A percentile compares a stretch with the other conserved stretches of the same genome.
Conservation (phyloP, 2,797 vertebrate genomes). For the Hephaestus fuliginosus region DNA sequence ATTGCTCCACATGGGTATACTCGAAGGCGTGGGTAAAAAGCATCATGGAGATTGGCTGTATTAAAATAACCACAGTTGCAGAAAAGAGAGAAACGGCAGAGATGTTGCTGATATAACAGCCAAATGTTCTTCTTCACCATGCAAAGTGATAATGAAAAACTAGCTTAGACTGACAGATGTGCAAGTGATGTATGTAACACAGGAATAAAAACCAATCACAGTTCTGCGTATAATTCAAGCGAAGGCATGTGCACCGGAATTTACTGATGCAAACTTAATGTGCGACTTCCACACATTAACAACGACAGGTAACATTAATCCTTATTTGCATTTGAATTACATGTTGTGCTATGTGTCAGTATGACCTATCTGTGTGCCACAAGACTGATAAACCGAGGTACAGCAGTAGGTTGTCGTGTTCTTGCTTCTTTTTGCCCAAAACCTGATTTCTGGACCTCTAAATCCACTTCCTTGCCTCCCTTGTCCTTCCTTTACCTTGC, state of each 20-base stretch:
- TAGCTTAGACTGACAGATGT: not conserved
- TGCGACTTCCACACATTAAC: not conserved
- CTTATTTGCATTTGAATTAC: slow-evolving; percentile 12
- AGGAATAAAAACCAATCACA: not conserved
- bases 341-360: not conserved
- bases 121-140: not conserved
- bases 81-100: not conserved
- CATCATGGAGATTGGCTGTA: not conserved
- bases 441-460: not conserved
- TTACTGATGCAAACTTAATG: not conserved
- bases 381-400: slow-evolving; percentile 1
- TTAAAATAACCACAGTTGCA: not conserved
- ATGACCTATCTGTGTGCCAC: not conserved
- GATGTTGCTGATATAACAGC: not conserved
- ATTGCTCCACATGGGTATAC: not conserved
- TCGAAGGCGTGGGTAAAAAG: not conserved
- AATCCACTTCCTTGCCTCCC: not conserved
- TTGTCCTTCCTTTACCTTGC: not conserved
- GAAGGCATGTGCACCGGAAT: not conserved
- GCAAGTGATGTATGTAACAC: not conserved
- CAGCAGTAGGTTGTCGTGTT: slow-evolving; percentile 6
- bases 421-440: not conserved
- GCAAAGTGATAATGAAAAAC: slow-evolving; percentile 6
- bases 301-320: not conserved
- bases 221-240: not conserved